Evolutionary conservation across 1,140 invertebrate species (phyloP).

Genomic region (Atta cephalotes): DNA sequence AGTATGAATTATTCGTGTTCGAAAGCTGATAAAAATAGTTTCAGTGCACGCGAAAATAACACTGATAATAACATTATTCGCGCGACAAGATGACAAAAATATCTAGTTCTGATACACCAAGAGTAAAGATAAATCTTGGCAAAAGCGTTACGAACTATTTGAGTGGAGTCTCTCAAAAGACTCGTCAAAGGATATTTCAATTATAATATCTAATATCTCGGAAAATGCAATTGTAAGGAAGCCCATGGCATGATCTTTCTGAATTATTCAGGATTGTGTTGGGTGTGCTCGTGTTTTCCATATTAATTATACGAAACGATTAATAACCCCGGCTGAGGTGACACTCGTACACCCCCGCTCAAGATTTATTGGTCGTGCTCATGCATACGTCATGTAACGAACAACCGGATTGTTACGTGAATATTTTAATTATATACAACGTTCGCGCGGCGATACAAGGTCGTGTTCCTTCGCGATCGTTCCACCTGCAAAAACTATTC

Average conservation of each 20-base stretch:
- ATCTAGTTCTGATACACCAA: not conserved
- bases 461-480: constrained; percentile 68
- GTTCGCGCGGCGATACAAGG: constrained; percentile 73
- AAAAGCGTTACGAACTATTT: not conserved
- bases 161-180: not conserved
- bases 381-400: constrained; percentile 37
- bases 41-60: not conserved
- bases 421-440: constrained; percentile 30
- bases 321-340: constrained; percentile 36
- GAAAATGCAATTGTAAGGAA: not conserved
- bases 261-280: constrained; percentile 26
- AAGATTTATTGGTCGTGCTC: constrained; percentile 37
- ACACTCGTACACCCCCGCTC: constrained; percentile 4
- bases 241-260: not conserved
- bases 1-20: constrained; percentile 28
- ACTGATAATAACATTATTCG: not conserved
- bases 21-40: constrained; percentile 1
- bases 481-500: constrained; percentile 76
- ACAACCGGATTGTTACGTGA: constrained; percentile 50
- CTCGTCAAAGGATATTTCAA: not conserved
- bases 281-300: not conserved
- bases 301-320: constrained; percentile 26
- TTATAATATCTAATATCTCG: constrained; percentile 1
- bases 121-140: not conserved
- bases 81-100: not conserved